phyloP scores from a whole-genome alignment of 2,888 invertebrate species.

The Xestia xanthographa region DNA sequence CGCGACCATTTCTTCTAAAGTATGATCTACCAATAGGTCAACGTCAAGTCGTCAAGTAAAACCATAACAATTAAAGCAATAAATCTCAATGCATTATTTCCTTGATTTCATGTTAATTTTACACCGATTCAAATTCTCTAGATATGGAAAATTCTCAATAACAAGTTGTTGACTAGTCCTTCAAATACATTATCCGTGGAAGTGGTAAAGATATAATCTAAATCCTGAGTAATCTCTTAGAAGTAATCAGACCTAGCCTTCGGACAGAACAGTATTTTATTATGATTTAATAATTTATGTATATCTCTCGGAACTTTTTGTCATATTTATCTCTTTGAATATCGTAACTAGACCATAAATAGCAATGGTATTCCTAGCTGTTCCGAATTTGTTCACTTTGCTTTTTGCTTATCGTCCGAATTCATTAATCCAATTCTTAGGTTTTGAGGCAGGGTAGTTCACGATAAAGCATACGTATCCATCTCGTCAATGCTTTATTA shows the following conservation, averaged over 20 bases:
- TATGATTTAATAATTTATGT: not conserved
- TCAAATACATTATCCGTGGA: slow-evolving; percentile 30
- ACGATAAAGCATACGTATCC: not conserved
- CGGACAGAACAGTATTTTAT: slow-evolving; percentile 6
- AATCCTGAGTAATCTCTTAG: slow-evolving; percentile 52
- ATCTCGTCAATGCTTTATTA: not conserved
- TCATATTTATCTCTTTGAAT: not conserved
- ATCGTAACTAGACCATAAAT: not conserved
- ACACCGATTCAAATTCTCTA: slow-evolving; percentile 5
- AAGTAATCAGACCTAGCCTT: slow-evolving; percentile 41
- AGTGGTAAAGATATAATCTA: slow-evolving; percentile 41
- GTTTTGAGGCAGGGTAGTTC: not conserved
- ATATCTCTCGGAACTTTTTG: not conserved
- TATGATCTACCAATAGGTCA: not conserved
- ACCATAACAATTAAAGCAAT: slow-evolving; percentile 24
- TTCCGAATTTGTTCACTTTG: not conserved
- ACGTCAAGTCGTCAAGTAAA: not conserved
- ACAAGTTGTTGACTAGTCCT: slow-evolving; percentile 20
- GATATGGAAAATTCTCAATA: slow-evolving; percentile 39
- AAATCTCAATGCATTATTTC: slow-evolving; percentile 23
- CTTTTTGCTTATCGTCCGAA: not conserved
- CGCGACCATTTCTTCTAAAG: not conserved
- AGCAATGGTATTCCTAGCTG: not conserved
- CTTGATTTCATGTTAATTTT: slow-evolving; percentile 21
- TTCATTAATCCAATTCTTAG: not conserved